These are phyloP conservation scores for Etheostoma spectabile DNA, from an alignment of 2,113 vertebrate species.

Conservation along the genomic window DNA sequence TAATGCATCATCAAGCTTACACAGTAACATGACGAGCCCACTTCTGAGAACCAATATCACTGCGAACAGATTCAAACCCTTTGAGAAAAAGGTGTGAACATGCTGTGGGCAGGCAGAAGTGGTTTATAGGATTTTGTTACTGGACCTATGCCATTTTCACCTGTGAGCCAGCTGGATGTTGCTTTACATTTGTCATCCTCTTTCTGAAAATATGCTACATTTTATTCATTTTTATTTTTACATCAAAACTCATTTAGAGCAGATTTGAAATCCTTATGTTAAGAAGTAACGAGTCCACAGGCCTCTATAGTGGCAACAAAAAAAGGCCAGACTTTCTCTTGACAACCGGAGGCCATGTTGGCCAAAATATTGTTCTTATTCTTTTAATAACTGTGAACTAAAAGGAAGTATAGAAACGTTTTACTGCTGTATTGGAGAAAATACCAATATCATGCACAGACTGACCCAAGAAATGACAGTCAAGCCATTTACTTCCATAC, in stretches of 20 bases:
- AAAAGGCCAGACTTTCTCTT: background rate
- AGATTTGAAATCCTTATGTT: background rate
- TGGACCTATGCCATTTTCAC: constrained; percentile 58
- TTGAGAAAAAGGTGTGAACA: constrained; percentile 63
- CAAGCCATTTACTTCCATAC: constrained; percentile 64
- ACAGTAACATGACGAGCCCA: background rate
- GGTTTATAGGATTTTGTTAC: constrained; percentile 55
- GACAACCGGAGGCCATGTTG: background rate
- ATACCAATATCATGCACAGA: constrained; percentile 46
- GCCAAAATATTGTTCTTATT: background rate
- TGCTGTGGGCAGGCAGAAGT: constrained; percentile 32
- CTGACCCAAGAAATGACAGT: constrained; percentile 60
- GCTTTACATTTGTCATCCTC: background rate
- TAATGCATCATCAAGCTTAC: background rate
- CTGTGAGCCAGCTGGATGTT: constrained; percentile 57
- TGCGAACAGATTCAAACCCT: constrained; percentile 6
- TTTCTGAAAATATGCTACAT: background rate
- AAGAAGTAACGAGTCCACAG: background rate
- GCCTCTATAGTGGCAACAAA: background rate
- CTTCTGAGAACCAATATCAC: background rate
- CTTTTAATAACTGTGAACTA: constrained; percentile 26
- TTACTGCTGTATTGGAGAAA: constrained; percentile 18
- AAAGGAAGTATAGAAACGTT: constrained; percentile 17
- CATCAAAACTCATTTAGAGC: background rate
- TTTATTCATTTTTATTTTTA: background rate